These are phyloP conservation scores for Pogona vitticeps DNA, from an alignment of 2,113 vertebrate genomes.

Conservation along the genomic window DNA sequence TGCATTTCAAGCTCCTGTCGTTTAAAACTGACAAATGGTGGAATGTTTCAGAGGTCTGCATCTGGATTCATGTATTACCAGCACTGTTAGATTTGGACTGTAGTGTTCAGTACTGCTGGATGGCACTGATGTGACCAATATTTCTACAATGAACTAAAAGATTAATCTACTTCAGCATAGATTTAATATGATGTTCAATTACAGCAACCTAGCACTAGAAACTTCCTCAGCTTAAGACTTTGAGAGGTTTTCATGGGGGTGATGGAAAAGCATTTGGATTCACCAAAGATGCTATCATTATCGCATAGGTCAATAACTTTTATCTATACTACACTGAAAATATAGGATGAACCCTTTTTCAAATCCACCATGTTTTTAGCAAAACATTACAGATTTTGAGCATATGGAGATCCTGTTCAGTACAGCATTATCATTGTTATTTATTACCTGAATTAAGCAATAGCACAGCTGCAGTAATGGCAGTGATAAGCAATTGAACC, in stretches of 20 bases:
- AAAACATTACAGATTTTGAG: not conserved
- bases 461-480: slow-evolving; percentile 3
- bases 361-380: not conserved
- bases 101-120: not conserved
- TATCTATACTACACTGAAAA: not conserved
- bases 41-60: not conserved
- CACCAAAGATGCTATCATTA: not conserved
- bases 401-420: not conserved
- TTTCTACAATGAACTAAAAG: no score
- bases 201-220: not conserved
- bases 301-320: not conserved
- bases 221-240: not conserved
- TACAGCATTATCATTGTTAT: not conserved
- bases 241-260: not conserved
- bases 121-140: not conserved
- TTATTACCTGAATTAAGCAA: not conserved
- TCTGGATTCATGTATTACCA: not conserved
- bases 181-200: not conserved
- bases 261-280: not conserved
- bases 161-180: no score
- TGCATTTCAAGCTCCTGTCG: not conserved
- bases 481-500: not conserved
- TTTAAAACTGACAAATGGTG: not conserved
- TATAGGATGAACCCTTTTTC: not conserved
- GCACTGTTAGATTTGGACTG: not conserved